These are phyloP conservation scores for Andrena camellia DNA, from an alignment of 2,888 invertebrate genomes.

Conservation along the genomic window DNA sequence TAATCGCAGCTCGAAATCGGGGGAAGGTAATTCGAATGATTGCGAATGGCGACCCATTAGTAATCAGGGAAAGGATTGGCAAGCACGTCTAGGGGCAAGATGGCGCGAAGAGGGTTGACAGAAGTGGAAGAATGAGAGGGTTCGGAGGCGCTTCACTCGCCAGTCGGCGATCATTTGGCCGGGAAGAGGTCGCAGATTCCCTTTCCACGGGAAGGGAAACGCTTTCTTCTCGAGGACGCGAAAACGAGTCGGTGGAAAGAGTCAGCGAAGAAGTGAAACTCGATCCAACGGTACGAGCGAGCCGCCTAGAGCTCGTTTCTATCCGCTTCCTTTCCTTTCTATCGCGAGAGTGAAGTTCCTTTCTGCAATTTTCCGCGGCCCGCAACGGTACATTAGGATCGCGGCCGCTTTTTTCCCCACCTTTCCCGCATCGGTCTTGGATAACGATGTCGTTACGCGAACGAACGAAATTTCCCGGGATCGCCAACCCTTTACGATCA, in stretches of 20 bases:
- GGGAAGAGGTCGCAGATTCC: constrained; percentile 43
- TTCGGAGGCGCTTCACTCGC: not conserved
- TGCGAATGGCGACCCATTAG: not conserved
- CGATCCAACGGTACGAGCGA: constrained; percentile 60
- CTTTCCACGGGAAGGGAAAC: constrained; percentile 56
- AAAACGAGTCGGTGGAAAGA: constrained; percentile 68
- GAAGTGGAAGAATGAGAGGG: constrained; percentile 4
- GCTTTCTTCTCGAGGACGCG: constrained; percentile 57
- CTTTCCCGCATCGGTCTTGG: not conserved
- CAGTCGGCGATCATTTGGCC: constrained; percentile 27
- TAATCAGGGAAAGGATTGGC: not conserved
- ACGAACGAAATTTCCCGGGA: constrained; percentile 9
- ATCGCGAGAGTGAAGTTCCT: constrained; percentile 55
- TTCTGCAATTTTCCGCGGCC: constrained; percentile 45
- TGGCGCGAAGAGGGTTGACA: not conserved
- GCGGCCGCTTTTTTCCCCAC: constrained; percentile 19
- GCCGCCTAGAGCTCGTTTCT: constrained; percentile 62
- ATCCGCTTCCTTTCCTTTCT: constrained; percentile 70
- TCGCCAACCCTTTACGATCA: constrained; percentile 20
- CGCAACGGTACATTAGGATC: constrained; percentile 46
- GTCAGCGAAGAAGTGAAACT: constrained; percentile 74
- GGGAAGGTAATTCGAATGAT: not conserved
- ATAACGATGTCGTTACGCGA: constrained; percentile 5
- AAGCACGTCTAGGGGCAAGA: not conserved
- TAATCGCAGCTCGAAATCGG: not conserved